Percentiles rank a stretch among this genome's conserved stretches.
Evolutionary conservation across 2,113 vertebrate species (phyloP).

Genomic region (Xenus cinereus): DNA sequence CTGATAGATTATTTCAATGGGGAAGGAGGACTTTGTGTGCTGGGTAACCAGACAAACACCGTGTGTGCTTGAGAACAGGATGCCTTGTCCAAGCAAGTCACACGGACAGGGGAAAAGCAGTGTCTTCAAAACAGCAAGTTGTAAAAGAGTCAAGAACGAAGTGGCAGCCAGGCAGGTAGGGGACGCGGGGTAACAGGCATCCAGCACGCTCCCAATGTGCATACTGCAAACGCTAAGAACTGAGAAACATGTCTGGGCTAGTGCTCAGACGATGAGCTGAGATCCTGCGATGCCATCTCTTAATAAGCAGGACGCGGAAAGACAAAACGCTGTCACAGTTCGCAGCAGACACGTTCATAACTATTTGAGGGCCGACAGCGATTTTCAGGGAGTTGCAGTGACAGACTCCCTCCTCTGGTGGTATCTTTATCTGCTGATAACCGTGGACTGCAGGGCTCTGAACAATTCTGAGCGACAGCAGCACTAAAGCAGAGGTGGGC

Average conservation of each 20-base stretch:
- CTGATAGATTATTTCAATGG: not conserved
- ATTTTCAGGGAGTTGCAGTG: not conserved
- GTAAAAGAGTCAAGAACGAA: not conserved
- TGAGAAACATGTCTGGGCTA: not conserved
- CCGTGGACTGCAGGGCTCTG: not conserved
- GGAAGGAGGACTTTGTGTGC: not conserved
- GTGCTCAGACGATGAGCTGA: not conserved
- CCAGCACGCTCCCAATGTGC: rapidly evolving
- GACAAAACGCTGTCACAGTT: rapidly evolving
- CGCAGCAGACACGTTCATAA: rapidly evolving
- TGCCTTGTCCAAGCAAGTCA: not conserved
- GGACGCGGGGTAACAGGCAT: not conserved
- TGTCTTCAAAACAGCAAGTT: not conserved
- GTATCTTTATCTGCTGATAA: not conserved
- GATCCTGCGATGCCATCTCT: not conserved
- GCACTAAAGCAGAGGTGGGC: not conserved
- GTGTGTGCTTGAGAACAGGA: not conserved
- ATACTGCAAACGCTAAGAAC: not conserved
- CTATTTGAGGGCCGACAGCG: not conserved
- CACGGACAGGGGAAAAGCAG: not conserved
- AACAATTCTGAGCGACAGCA: not conserved
- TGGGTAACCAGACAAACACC: not conserved
- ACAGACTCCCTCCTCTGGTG: constrained; percentile 32
- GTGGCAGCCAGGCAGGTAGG: not conserved
- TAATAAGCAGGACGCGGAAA: not conserved